phyloP scores from a whole-genome alignment of 2,797 vertebrate genomes.

The Squalus acanthias region DNA sequence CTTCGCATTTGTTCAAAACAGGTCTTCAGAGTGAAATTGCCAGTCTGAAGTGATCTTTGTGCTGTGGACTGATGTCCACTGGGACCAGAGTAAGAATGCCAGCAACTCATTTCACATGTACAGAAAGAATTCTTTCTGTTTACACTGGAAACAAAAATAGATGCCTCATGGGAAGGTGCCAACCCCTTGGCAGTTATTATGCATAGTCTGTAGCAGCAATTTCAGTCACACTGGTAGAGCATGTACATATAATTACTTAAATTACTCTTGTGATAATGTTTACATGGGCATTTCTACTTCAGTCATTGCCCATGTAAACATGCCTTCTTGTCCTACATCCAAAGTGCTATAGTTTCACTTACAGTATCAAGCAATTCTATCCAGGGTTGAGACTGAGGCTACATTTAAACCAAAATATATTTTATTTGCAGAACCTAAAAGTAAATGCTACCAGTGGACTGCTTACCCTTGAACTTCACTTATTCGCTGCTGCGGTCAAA shows the following conservation, averaged over 20 bases:
- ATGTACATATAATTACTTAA: conserved; percentile 24
- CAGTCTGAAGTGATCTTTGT: background rate
- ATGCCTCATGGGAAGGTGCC: conserved; percentile 7
- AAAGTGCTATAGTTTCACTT: background rate
- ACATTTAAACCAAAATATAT: background rate
- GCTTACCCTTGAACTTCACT: background rate
- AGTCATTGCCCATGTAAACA: conserved; percentile 1
- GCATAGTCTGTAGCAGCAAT: background rate
- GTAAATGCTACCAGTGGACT: background rate
- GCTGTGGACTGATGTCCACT: background rate
- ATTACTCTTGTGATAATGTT: conserved; percentile 32
- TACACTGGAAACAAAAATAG: conserved; percentile 35
- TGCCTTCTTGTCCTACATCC: background rate
- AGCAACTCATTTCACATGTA: conserved; percentile 4
- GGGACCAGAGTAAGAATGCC: conserved; percentile 15
- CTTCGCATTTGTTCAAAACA: background rate
- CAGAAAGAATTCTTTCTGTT: conserved; percentile 36
- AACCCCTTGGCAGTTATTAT: conserved; percentile 19
- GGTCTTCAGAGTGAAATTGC: background rate
- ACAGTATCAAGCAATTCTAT: conserved; percentile 20
- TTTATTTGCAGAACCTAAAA: background rate
- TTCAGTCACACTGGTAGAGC: conserved; percentile 15
- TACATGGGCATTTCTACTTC: conserved; percentile 13
- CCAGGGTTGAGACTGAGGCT: background rate
- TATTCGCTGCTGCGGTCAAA: background rate